Evolutionary conservation across 2,113 vertebrate species (phyloP), one percentile per base, ranked within the genome.

Genomic region (Lontra canadensis): DNA sequence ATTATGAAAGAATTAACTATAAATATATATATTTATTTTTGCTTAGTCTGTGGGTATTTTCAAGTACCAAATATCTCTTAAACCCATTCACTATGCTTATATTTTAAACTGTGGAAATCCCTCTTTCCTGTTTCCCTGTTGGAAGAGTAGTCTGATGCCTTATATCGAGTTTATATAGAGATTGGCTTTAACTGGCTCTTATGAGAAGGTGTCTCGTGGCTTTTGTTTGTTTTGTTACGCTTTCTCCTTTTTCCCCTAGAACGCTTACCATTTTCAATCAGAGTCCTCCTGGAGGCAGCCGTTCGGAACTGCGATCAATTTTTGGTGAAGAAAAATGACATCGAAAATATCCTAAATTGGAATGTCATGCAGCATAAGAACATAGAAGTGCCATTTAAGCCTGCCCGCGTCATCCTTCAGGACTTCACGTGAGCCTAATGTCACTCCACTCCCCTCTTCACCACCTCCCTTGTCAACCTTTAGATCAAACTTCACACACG

Each of bases 261-360:
- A 55, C 98, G 74, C 36, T 98, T 99, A 84, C 99, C 99, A 0
- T 99, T 99, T 98, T 99, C 99, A 42, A 99, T 99, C 98, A 98
- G 99, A 94, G 98, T 99, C 90, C 99, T 99, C 59, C 97, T 99
- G 98, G 99, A 99, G 98, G 99, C 99, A 23, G 99, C 99, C 0
- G 61, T 99, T 96, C 99, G 99, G 91, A 99, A 99, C 98, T 99
- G 99, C 65, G 99, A 99, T 88, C 99, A 99, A 78, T 99, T 99
- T 98, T 98, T 99, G 36, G 99, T 99, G 96, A 99, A 99, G 98
- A 96, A 98, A 82, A 98, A 92, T 0, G 99, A 99, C 83, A 99
- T 99, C 97, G 99, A 99, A 98, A 99, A 99, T 95, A 99, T 99
- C 97, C 99, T 99, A 14, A 99, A 99, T 98, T 99, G 99, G 99